Conservation (phyloP, 1,140 invertebrate genomes). For the Nephila pilipes region DNA sequence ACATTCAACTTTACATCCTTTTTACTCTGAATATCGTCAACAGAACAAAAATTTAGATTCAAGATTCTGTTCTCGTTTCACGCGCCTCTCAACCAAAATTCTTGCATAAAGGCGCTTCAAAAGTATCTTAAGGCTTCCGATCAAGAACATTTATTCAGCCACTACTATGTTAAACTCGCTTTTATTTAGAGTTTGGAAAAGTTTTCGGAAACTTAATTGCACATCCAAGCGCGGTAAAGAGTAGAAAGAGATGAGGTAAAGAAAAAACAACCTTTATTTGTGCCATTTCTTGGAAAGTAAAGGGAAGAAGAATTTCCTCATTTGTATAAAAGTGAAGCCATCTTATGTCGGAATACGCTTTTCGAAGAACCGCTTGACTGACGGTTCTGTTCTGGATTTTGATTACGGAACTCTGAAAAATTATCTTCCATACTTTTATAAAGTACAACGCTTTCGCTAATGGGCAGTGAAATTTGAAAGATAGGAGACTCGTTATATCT, state of each 20-base stretch:
- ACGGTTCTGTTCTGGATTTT: not conserved
- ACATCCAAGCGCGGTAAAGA: not conserved
- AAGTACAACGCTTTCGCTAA: not conserved
- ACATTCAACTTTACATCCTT: too few species aligned
- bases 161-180: not conserved
- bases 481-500: not conserved
- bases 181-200: constrained; percentile 36
- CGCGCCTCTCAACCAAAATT: not conserved
- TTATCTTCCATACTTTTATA: constrained; percentile 3
- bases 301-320: not conserved
- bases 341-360: not conserved
- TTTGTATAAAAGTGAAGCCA: not conserved
- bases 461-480: constrained; percentile 1
- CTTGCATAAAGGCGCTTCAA: not conserved
- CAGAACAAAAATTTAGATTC: too few species aligned
- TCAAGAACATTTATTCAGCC: not conserved
- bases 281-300: not conserved
- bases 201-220: constrained; percentile 19
- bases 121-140: not conserved
- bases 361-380: not conserved
- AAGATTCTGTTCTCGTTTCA: too few species aligned
- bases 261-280: not conserved
- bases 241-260: not conserved
- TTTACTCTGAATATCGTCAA: too few species aligned
- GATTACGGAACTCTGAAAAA: not conserved